Evolutionary conservation across 2,797 vertebrate genomes (phyloP), one percentile per base, ranked within the genome.

Genomic region (Neosilurus hyrtlii): DNA sequence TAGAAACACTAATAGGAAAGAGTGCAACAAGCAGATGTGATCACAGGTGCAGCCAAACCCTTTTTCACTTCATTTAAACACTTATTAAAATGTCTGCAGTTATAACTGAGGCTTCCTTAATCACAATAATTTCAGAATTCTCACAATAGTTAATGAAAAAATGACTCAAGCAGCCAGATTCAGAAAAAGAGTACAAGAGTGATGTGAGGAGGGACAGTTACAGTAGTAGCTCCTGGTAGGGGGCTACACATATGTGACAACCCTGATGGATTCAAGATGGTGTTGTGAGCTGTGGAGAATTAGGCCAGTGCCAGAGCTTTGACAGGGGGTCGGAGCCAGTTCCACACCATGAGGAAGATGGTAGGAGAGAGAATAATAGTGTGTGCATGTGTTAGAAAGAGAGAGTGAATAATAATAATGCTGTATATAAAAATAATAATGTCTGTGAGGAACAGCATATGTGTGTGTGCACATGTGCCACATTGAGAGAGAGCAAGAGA

Each of bases 211-310:
- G 52, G 73, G 79, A 68, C 67, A 82, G 76, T 49, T 68, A 65
- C 61, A 66, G 76, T 59, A 73, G 76, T 37, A 49, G 7, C 15
- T 79, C 10, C 57, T 83, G 78, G 68, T 63, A 5, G 56, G 15
- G 37, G 73, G 77, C 73, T 83, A 62, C 51, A 54, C 82, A 77
- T 76, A 71, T 78, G 74, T 82, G 84, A 89, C 70, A 84, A 78
- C 37, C 67, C 79, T 86, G 86, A 89, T 89, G 68, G 73, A 87
- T 89, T 88, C 88, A 89, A 89, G 84, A 89, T 88, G 79, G 82
- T 71, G 81, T 59, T 72, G 77, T 82, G 82, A 66, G 79, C 66
- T 76, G 66, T 75, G 78, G 71, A 74, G 82, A 85, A 67, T 68
- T 66, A 59, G 49, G 82, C 66, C 49, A 63, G 80, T 82, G 84